Evolutionary conservation across 2,888 invertebrate genomes (phyloP).

Genomic region (Xanthia icteritia): DNA sequence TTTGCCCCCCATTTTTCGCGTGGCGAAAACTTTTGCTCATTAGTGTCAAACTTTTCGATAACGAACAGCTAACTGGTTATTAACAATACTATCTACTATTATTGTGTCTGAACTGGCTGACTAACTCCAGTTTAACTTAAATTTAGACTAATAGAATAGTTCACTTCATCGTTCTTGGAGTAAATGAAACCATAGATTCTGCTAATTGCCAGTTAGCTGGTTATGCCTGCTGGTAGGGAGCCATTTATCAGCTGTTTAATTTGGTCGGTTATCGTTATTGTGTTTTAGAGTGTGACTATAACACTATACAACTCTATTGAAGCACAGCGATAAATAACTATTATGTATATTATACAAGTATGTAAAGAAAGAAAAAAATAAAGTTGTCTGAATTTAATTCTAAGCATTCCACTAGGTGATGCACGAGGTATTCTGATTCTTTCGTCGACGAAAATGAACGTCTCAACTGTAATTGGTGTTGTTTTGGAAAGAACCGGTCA

Average conservation of each 20-base stretch:
- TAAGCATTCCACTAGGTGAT: neutral
- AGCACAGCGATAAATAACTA: slow-evolving; percentile 9
- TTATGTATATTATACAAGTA: no score
- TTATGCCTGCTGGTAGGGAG: slow-evolving; percentile 6
- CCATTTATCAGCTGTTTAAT: slow-evolving; percentile 32
- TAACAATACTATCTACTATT: slow-evolving; percentile 68
- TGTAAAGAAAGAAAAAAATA: no score
- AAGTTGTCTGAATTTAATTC: neutral
- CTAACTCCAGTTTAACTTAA: slow-evolving; percentile 53
- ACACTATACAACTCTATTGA: slow-evolving; percentile 31
- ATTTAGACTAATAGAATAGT: slow-evolving; percentile 47
- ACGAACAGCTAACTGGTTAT: slow-evolving; percentile 74
- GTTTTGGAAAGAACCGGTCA: no score
- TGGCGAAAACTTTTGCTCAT: slow-evolving; percentile 76
- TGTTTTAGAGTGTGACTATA: slow-evolving; percentile 22
- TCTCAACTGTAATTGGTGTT: neutral
- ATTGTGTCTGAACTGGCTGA: slow-evolving; percentile 59
- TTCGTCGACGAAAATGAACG: neutral
- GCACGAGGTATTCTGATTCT: neutral
- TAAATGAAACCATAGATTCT: slow-evolving; percentile 58
- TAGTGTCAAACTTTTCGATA: slow-evolving; percentile 79
- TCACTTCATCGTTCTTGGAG: slow-evolving; percentile 43
- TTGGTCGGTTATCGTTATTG: slow-evolving; percentile 18
- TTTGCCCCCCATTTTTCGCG: slow-evolving; percentile 70
- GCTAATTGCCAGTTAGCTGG: slow-evolving; percentile 54